Conservation (phyloP, 2,113 vertebrate species). For the Orientallactaga bullata region DNA sequence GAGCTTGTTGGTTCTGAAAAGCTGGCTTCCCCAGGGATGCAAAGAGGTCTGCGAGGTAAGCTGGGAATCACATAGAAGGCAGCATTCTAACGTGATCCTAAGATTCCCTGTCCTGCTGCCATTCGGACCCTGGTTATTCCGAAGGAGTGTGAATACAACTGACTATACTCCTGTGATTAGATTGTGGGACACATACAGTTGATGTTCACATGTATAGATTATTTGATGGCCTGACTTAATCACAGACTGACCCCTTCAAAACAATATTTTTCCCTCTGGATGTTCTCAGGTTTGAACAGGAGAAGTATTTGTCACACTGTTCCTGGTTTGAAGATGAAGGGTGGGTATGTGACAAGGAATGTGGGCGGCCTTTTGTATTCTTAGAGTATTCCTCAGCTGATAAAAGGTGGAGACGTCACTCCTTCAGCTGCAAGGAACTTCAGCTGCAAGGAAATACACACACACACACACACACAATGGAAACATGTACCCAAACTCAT, state of each 20-base stretch:
- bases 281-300: not conserved
- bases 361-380: not conserved
- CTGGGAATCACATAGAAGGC: not conserved
- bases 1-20: not conserved
- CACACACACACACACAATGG: not conserved
- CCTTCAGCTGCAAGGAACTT: not conserved
- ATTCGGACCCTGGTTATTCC: too few relatives aligned
- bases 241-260: not conserved
- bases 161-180: not conserved
- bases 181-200: not conserved
- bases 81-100: not conserved
- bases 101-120: not conserved
- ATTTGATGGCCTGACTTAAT: not conserved
- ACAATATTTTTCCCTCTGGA: not conserved
- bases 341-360: too few relatives aligned
- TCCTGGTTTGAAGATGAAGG: slow-evolving; percentile 11
- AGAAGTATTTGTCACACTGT: not conserved
- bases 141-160: not conserved
- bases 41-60: not conserved
- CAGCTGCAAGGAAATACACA: not conserved
- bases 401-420: too few relatives aligned
- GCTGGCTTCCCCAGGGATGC: not conserved
- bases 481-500: not conserved
- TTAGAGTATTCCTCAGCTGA: not conserved
- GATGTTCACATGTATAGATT: not conserved